Percentiles rank a stretch among this genome's conserved stretches.
phyloP scores from a whole-genome alignment of 2,888 invertebrate genomes.

The Allolobophora icterica region DNA sequence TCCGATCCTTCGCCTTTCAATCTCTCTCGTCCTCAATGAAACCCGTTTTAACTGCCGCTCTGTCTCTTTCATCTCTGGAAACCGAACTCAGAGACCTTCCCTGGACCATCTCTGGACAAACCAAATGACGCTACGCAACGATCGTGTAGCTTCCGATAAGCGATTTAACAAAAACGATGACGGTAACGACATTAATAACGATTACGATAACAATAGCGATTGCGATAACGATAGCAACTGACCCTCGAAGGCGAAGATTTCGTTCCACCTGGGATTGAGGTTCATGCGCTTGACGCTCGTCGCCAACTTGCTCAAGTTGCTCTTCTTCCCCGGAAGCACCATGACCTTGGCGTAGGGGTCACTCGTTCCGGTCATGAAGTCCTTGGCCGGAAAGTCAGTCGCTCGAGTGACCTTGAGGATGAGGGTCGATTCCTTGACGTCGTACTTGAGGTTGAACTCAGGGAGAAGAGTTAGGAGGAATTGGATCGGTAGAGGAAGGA shows the following conservation, averaged over 20 bases:
- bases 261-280: constrained; percentile 64
- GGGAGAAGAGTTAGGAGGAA: not conserved
- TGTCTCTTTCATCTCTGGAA: too few relatives aligned
- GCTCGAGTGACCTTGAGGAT: constrained; percentile 60
- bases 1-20: too few relatives aligned
- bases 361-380: constrained; percentile 63
- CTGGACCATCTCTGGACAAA: too few relatives aligned
- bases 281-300: constrained; percentile 64
- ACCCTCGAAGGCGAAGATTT: constrained; percentile 68
- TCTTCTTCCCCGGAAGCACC: constrained; percentile 60
- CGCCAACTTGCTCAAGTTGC: constrained; percentile 60
- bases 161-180: too few relatives aligned
- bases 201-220: too few relatives aligned
- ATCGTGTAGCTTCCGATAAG: too few relatives aligned
- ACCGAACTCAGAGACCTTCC: too few relatives aligned
- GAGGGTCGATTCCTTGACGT: constrained; percentile 60
- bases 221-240: not conserved
- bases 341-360: constrained; percentile 64
- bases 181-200: too few relatives aligned
- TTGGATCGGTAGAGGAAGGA: not conserved
- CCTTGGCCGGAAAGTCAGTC: constrained; percentile 61
- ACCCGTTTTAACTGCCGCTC: too few relatives aligned
- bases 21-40: too few relatives aligned
- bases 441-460: constrained; percentile 59
- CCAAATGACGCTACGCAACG: too few relatives aligned